Base-by-base conservation (phyloP, 2,888 invertebrate genomes). In the Theretra japonica region DNA sequence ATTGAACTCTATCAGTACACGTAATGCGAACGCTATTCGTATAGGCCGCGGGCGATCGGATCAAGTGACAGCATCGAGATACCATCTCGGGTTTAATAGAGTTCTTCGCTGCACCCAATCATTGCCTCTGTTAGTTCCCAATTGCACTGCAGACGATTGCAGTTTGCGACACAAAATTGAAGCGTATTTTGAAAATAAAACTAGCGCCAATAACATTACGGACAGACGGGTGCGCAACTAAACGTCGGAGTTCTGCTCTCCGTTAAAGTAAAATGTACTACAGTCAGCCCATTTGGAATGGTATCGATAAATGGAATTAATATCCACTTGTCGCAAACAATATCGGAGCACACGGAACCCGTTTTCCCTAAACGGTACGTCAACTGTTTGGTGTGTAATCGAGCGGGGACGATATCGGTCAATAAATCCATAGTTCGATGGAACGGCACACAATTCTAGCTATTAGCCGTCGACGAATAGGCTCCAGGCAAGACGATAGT, bases 21-120 rank as follows among this genome's bases (percentile, higher is more conserved):
- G 75, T 76, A 86, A 82, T 79, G 73, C 77, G 75, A 76, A 76
- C 79, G 78, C 77, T 80, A 82, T 82, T 81, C 80, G 81, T 80
- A 83, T 83, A 86, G 87, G 88, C 87, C 83, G 84, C 88, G 79
- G 85, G 87, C 87, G 83, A 83, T 81, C 86, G 83, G 86, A 86
- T 88, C 91, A 89, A 87, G 88, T 88, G 90, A 90, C 90, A 90
- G 86, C 85, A 75, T 75, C 83, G 82, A 86, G 91, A 92, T 90
- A 89, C 85, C 87, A 88, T 90, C 90, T 85, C 86, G 80, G 84
- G 82, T 86, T 82, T 91, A 91, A 92, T 90, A 86, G 92, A 91
- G 88, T 90, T 90, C 86, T 88, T 87, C 86, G 86, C 77, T 89
- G 90, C 89, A 89, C 84, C 90, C 88, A 88, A 90, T 91, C 88